These are phyloP conservation scores for Drosophila ogumai DNA, from an alignment of 1,140 invertebrate genomes.

Conservation along the genomic window DNA sequence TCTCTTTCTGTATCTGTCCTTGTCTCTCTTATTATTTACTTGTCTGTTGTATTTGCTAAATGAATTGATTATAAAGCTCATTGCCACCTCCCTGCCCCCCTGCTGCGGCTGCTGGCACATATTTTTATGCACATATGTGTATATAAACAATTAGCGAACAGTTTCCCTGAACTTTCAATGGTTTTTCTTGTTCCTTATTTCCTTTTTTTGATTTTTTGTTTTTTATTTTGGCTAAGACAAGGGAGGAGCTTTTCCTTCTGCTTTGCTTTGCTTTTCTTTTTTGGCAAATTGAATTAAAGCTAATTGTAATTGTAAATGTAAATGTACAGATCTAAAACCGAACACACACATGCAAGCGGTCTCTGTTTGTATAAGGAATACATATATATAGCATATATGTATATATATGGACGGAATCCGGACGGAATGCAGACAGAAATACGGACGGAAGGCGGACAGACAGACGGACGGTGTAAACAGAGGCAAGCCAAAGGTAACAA, in stretches of 20 bases:
- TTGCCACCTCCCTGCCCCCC: conserved; percentile 16
- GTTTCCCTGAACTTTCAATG: conserved; percentile 21
- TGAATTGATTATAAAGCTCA: conserved; percentile 65
- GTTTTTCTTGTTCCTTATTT: conserved; percentile 18
- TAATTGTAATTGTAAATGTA: conserved; percentile 67
- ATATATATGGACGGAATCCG: conserved; percentile 34
- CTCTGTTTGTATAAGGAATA: conserved; percentile 6
- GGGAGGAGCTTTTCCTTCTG: conserved; percentile 3
- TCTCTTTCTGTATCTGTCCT: not conserved
- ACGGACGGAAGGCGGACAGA: conserved; percentile 15
- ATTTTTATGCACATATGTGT: conserved; percentile 43
- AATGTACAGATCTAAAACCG: conserved; percentile 27
- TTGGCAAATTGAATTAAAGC: conserved; percentile 74
- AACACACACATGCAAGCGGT: not conserved
- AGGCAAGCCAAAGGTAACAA: conserved; percentile 78
- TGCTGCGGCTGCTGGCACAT: conserved; percentile 39
- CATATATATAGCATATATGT: conserved; percentile 13
- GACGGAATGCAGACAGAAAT: conserved; percentile 38
- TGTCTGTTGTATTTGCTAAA: conserved; percentile 20
- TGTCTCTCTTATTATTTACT: conserved; percentile 25
- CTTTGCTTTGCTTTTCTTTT: not conserved
- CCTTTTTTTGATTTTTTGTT: not conserved
- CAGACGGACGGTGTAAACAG: conserved; percentile 63
- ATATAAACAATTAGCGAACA: conserved; percentile 41
- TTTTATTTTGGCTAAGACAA: conserved; percentile 3